These are phyloP conservation scores for Danionella dracula DNA, from an alignment of 2,797 vertebrate genomes.

Conservation along the genomic window DNA sequence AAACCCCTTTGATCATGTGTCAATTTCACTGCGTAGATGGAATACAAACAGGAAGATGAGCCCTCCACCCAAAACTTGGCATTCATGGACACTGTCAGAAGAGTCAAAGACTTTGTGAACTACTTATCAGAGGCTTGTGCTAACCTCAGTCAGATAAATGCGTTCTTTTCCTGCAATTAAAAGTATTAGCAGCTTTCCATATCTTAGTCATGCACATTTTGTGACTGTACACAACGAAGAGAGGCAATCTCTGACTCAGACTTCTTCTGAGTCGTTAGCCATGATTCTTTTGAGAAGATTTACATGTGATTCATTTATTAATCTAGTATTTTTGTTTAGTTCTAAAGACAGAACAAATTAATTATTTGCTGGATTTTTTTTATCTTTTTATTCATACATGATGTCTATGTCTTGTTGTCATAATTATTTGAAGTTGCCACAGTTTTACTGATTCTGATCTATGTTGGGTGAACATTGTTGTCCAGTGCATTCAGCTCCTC, in stretches of 20 bases:
- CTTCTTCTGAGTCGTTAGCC: neutral
- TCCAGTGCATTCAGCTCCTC: too few relatives aligned
- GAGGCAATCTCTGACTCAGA: neutral
- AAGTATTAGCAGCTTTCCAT: neutral
- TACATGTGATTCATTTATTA: too few relatives aligned
- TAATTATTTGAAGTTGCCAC: too few relatives aligned
- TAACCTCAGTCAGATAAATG: conserved; percentile 3
- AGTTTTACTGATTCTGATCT: too few relatives aligned
- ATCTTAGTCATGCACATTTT: neutral
- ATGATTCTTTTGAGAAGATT: neutral
- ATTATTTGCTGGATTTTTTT: too few relatives aligned
- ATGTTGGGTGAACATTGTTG: too few relatives aligned
- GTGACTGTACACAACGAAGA: neutral
- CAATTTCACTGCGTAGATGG: conserved; percentile 4
- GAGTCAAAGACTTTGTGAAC: neutral
- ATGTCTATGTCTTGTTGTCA: too few relatives aligned
- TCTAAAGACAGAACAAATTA: too few relatives aligned
- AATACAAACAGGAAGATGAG: conserved; percentile 1
- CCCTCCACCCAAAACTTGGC: neutral
- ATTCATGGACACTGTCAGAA: neutral
- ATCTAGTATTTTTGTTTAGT: too few relatives aligned
- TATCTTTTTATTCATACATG: too few relatives aligned
- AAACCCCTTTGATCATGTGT: neutral
- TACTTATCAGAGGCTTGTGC: neutral
- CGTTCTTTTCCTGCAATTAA: conserved; percentile 20